Conservation (phyloP, 37 sponge, comb jelly and placozoan species). For the Haliclona indistincta region DNA sequence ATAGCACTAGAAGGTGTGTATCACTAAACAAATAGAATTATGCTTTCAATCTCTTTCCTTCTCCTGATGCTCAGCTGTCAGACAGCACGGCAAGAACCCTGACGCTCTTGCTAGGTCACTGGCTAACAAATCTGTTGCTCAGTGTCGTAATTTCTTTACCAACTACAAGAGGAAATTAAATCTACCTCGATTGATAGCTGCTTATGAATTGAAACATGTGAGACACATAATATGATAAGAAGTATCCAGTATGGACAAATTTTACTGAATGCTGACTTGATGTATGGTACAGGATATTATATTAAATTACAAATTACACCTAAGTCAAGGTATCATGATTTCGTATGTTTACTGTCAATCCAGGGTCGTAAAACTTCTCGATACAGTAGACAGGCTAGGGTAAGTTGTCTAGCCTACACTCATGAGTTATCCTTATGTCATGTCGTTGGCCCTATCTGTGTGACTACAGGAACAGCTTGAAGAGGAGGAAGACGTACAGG, state of each 20-base stretch:
- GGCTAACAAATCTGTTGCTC: slow-evolving; percentile 49
- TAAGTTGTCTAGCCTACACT: too few species aligned
- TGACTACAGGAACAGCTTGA: too few species aligned
- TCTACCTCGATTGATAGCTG: slow-evolving; percentile 48
- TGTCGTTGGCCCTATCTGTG: too few species aligned
- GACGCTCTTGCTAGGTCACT: slow-evolving; percentile 54
- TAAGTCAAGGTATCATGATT: not conserved
- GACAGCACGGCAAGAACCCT: slow-evolving; percentile 48
- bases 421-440: too few species aligned
- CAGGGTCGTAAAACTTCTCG: slow-evolving; percentile 59
- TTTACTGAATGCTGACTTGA: not conserved
- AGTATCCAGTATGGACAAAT: not conserved
- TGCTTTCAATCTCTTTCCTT: not conserved
- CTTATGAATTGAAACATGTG: slow-evolving; percentile 63
- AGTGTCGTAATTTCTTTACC: slow-evolving; percentile 70
- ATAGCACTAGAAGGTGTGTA: slow-evolving; percentile 44
- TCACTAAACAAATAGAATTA: slow-evolving; percentile 1
- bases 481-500: too few species aligned
- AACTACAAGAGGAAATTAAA: slow-evolving; percentile 73
- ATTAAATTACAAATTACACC: not conserved
- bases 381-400: slow-evolving; percentile 44
- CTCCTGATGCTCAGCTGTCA: slow-evolving; percentile 19
- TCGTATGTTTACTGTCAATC: not conserved
- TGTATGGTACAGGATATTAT: not conserved
- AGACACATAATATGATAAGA: not conserved